Base-by-base conservation (phyloP, 2,888 invertebrate species). In the Metopia argyrocephala region DNA sequence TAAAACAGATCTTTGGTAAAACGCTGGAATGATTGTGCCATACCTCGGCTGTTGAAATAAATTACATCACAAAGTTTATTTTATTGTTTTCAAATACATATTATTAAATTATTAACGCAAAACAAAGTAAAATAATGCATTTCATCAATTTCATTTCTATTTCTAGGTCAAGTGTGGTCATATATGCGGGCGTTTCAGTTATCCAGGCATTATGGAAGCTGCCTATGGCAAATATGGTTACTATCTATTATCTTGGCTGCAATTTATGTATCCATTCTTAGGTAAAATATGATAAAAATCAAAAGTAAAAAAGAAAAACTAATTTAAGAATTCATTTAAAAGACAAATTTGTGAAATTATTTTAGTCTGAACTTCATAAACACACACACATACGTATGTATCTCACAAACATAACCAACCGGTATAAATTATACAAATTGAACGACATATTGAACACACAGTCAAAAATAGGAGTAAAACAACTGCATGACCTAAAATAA, bases 191-290 rank as follows among this genome's bases (percentile, higher is more conserved):
- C 93, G 94, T 84, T 95, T 94, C 90, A 94, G 95, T 75, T 96
- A 96, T 83, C 89, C 91, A 3, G 93, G 94, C 15, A 93, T 96
- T 83, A 95, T 96, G 94, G 93, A 95, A 85, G 94, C 95, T 9
- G 95, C 96, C 27, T 96, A 95, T 87, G 96, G 96, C 54, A 92
- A 93, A 87, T 92, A 94, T 57, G 96, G 96, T 18, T 96, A 95
- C 90, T 93, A 94, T 86, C 90, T 96, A 46, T 91, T 96, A 20
- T 94, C 95, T 2, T 89, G 93, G 46, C 91, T 96, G 79, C 96
- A 96, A 89, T 96, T 96, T 87, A 92, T 95, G 86, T 96, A 96
- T 91, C 96, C 96, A 1, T 94, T 96, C 87, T 93, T 96, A 86
- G 96, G 96, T 95, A 91, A 92, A 9, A 15, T 25, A 48, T 9